phyloP scores from a whole-genome alignment of 1,140 invertebrate species.

The Bombus pascuorum region DNA sequence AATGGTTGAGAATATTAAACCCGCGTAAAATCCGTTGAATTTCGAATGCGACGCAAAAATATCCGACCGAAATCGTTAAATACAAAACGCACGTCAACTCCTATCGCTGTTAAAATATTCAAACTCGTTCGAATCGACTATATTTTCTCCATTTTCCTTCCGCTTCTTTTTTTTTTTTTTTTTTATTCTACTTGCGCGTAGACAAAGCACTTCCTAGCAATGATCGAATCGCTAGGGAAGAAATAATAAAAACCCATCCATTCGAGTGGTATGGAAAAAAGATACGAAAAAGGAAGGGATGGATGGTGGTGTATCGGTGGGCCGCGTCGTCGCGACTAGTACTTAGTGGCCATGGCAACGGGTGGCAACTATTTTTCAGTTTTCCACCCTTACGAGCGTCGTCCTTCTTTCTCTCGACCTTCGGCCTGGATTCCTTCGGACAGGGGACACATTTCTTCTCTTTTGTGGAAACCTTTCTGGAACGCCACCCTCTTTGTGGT shows the following conservation, averaged over 20 bases:
- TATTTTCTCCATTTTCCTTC: neutral
- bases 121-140: neutral
- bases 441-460: slow-evolving; percentile 27
- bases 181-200: neutral
- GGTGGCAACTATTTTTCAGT: slow-evolving; percentile 52
- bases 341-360: slow-evolving; percentile 57
- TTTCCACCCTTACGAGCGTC: slow-evolving; percentile 24
- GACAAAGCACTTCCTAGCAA: neutral
- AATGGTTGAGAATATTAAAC: slow-evolving; percentile 18
- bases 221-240: neutral
- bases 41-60: neutral
- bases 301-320: neutral
- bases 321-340: slow-evolving; percentile 15
- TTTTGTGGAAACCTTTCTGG: slow-evolving; percentile 32
- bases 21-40: neutral
- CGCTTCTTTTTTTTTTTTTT: neutral
- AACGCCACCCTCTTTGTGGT: slow-evolving; percentile 18
- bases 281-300: neutral
- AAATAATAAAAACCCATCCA: slow-evolving; percentile 34
- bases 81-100: neutral
- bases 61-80: slow-evolving; percentile 9
- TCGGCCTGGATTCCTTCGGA: slow-evolving; percentile 18
- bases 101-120: neutral
- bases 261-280: slow-evolving; percentile 14
- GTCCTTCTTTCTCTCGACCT: slow-evolving; percentile 18